Evolutionary conservation across 2,113 vertebrate genomes (phyloP).

Genomic region (Pleuronectes platessa): DNA sequence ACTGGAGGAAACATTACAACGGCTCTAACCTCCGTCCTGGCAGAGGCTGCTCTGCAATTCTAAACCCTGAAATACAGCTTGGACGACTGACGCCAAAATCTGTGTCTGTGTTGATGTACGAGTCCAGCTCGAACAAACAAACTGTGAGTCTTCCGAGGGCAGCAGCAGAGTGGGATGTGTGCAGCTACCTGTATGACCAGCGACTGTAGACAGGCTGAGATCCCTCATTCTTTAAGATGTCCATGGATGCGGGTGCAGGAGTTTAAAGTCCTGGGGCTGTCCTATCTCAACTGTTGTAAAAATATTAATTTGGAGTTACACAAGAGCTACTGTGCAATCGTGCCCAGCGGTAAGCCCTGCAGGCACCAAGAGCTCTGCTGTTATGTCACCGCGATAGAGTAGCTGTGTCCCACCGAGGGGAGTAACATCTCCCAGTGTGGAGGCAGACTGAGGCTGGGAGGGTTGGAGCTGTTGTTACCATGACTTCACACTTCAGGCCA

Average conservation of each 20-base stretch:
- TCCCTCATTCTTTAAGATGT: conserved; percentile 68
- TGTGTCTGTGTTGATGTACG: background rate
- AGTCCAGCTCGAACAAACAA: background rate
- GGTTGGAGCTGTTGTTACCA: conserved; percentile 64
- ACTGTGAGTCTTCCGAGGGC: too few relatives aligned
- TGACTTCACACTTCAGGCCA: conserved; percentile 60
- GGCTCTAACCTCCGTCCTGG: conserved; percentile 19
- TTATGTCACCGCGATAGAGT: conserved; percentile 56
- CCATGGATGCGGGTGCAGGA: conserved; percentile 69
- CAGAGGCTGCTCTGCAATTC: conserved; percentile 8
- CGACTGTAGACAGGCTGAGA: conserved; percentile 80
- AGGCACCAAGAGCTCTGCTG: conserved; percentile 38
- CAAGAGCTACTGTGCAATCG: conserved; percentile 13
- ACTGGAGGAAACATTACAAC: too few relatives aligned
- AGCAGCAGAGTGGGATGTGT: background rate
- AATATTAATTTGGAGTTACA: conserved; percentile 16
- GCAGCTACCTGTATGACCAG: conserved; percentile 83
- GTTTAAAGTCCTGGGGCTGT: conserved; percentile 39
- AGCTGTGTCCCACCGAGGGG: conserved; percentile 63
- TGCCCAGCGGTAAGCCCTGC: conserved; percentile 11
- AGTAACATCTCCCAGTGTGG: conserved; percentile 56
- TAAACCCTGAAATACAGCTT: conserved; percentile 5
- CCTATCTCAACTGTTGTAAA: conserved; percentile 9
- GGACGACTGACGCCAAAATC: background rate
- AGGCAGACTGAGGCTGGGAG: conserved; percentile 48